Base-by-base conservation (phyloP, 2,888 invertebrate species). In the Sarcophaga caerulescens region DNA sequence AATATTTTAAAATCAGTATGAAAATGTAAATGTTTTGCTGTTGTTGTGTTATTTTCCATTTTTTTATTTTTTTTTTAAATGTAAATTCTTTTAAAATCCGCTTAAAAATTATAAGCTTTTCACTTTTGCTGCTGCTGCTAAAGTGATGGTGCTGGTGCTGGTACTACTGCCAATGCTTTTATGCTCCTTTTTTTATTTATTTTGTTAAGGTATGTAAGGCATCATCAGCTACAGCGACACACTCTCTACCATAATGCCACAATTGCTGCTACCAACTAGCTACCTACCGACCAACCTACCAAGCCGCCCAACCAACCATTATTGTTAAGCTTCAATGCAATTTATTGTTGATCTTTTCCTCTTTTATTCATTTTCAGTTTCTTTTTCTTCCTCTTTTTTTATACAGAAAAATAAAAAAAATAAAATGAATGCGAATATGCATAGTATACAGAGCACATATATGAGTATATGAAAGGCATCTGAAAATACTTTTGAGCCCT, bases 41-140 rank as follows among this genome's bases (percentile, higher is more conserved):
- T 17, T n/a, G 23, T 17, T 71, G 57, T 52, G 2, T 52, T 52
- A 69, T 62, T 82, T 81, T 75, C 3, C 6, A 6, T 25, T 81
- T 62, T 81, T 75, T 3, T 44, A 2, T 25, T 69, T 81, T 71
- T 52, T 82, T 81, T 74, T 10, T 44, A 81, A 86, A 86, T 86
- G 83, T 78, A 81, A 84, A 86, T 86, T 86, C 83, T 70, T 84
- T 68, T 78, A 25, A 77, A 86, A 86, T 86, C 86, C 86, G 83
- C 83, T 86, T 86, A 86, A 84, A 85, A 84, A 84, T 86, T 86
- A 84, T 86, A 86, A 86, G 83, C 86, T 84, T 83, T 79, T 81
- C 74, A 74, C 74, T 79, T 79, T 79, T 79, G 69, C 74, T 78
- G 79, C 73, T 74, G 83, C 63, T 47, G 19, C 59, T 69, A 47